phyloP scores from a whole-genome alignment of 2,888 invertebrate genomes.

The Brachyopa scutellaris region DNA sequence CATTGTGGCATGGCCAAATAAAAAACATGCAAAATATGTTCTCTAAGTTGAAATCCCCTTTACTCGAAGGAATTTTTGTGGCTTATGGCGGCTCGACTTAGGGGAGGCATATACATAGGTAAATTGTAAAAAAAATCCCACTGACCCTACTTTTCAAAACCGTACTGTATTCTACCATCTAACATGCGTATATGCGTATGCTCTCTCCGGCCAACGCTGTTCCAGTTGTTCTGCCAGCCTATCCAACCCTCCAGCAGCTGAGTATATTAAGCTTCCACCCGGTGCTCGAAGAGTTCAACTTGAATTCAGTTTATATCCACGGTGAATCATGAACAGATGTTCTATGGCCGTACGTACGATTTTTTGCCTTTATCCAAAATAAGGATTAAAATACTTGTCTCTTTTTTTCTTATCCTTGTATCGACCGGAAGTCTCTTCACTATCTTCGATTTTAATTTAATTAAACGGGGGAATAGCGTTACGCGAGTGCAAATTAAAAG shows the following conservation, averaged over 20 bases:
- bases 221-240: constrained; percentile 3
- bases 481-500: not conserved
- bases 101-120: too few relatives aligned
- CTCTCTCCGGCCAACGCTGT: not conserved
- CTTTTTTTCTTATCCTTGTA: not conserved
- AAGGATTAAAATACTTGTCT: constrained; percentile 4
- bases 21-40: too few relatives aligned
- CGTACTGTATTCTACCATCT: constrained; percentile 11
- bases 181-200: constrained; percentile 50
- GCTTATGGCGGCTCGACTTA: too few relatives aligned
- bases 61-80: too few relatives aligned
- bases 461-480: not conserved
- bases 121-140: not conserved
- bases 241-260: constrained; percentile 31
- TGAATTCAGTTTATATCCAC: constrained; percentile 51
- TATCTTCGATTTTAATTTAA: constrained; percentile 2
- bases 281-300: constrained; percentile 6
- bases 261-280: constrained; percentile 49
- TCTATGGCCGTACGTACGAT: constrained; percentile 17
- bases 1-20: too few relatives aligned
- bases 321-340: constrained; percentile 56
- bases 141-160: not conserved
- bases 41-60: too few relatives aligned
- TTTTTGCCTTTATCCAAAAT: constrained; percentile 4
- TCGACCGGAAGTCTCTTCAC: constrained; percentile 1